Percentiles rank a stretch among this genome's conserved stretches.
Evolutionary conservation across 2,797 vertebrate genomes (phyloP).

Genomic region (Chiropotes sagulatus): DNA sequence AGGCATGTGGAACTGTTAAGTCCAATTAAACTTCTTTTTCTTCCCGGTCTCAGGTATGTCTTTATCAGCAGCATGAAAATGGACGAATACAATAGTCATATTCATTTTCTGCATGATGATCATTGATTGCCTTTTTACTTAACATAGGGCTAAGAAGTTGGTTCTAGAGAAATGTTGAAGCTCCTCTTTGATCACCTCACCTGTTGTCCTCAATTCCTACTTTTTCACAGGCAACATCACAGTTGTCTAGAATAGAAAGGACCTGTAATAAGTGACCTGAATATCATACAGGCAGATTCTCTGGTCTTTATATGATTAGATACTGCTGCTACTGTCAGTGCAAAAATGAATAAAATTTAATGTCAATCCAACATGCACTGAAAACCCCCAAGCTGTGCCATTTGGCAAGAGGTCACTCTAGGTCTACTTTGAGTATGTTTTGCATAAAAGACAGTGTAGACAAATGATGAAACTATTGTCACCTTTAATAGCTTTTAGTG

Average conservation of each 20-base stretch:
- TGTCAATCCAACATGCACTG: neutral
- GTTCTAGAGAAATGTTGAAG: neutral
- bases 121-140: neutral
- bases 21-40: neutral
- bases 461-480: slow-evolving; percentile 48
- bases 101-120: neutral
- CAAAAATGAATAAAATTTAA: slow-evolving; percentile 41
- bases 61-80: neutral
- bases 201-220: neutral
- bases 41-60: neutral
- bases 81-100: neutral
- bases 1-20: neutral
- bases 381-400: neutral
- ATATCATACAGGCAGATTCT: neutral
- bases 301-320: neutral
- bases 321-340: neutral
- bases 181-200: neutral
- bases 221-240: neutral
- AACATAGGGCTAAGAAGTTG: neutral
- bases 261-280: neutral
- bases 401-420: neutral
- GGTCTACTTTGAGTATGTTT: slow-evolving; percentile 52
- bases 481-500: slow-evolving; percentile 64
- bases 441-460: slow-evolving; percentile 47
- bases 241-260: neutral